Evolutionary conservation across 2,888 invertebrate species (phyloP), one percentile per base, ranked within the genome.

Genomic region (Archips crataeganus): DNA sequence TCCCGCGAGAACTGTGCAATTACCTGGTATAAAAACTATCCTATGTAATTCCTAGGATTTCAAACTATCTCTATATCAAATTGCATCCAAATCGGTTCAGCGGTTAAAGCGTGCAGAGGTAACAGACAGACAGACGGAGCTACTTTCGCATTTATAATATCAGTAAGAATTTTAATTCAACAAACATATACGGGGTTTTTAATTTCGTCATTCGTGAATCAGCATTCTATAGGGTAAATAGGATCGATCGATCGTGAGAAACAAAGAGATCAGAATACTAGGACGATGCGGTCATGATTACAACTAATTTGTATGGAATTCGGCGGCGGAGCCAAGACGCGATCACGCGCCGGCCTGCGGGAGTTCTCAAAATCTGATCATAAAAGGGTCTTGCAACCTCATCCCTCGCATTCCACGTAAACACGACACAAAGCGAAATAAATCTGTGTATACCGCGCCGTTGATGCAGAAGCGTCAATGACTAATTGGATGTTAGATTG

Each of bases 281-380:
- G 77, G 80, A 86, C 87, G 87, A 86, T 86, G 87, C 84, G 77
- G 82, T 80, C 81, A 77, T 81, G 83, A 82, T 82, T 82, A 82
- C 79, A 84, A 82, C 84, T 84, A 88, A 90, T 89, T 88, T 87
- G 85, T 85, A 81, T 81, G 85, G 87, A 78, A 88, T 89, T 85
- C 84, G 80, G 81, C 79, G 82, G 79, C 71, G 79, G 84, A 81
- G 83, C 82, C 80, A 82, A 82, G 86, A 87, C 85, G 81, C 81
- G 78, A 81, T 79, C 81, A 79, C 79, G 79, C 81, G 78, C 77
- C 74, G 74, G 63, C 84, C 83, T 71, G 75, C 65, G 80, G 78
- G 79, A 76, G 63, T 70, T 78, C 78, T 68, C 59, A 65, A 74
- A 71, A 67, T 45, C 47, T 78, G 77, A 73, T 76, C 77, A 80